Evolutionary conservation across 2,888 invertebrate species (phyloP), one percentile per base, ranked within the genome.

Genomic region (Morpho helenor): DNA sequence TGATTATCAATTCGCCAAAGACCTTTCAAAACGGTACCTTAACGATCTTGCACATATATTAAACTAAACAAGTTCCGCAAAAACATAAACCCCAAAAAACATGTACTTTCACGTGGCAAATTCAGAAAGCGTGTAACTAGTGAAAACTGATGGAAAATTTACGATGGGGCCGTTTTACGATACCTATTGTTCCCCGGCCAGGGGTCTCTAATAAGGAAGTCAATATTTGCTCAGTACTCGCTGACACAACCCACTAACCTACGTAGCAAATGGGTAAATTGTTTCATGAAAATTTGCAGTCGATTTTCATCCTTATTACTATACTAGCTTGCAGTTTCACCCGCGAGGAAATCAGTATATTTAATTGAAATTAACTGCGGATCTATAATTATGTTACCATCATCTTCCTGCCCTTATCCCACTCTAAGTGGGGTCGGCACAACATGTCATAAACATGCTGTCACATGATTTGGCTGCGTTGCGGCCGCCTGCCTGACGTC

Each of bases 131-230:
- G 39, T 55, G 16, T 46, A 53, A 49, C 52, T 57, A 53, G 60
- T 61, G 54, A 59, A 53, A 59, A 48, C 48, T 66, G 68, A 68
- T 68, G 71, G 75, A 76, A 52, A 71, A 69, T 78, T 80, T 73
- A 77, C 73, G 68, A 71, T 66, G 68, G 70, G 75, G 77, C 73
- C 72, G 71, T 74, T 83, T 81, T 78, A 82, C 79, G 77, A 79
- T 67, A 66, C 68, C 75, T 70, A 84, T 87, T 86, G 87, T 86
- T 87, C 78, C 72, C 5, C 66, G 68, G 66, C 71, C 73, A 61
- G 69, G 73, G 70, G 69, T 73, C 80, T 73, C 80, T 87, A 87
- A 89, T 86, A 82, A 88, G 89, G 89, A 89, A 89, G 88, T 83
- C 74, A 87, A 87, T 84, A 83, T 88, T 88, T 84, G 80, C 74